Evolutionary conservation across 1,140 invertebrate species (phyloP), one percentile per base, ranked within the genome.

Genomic region (Aethina tumida): DNA sequence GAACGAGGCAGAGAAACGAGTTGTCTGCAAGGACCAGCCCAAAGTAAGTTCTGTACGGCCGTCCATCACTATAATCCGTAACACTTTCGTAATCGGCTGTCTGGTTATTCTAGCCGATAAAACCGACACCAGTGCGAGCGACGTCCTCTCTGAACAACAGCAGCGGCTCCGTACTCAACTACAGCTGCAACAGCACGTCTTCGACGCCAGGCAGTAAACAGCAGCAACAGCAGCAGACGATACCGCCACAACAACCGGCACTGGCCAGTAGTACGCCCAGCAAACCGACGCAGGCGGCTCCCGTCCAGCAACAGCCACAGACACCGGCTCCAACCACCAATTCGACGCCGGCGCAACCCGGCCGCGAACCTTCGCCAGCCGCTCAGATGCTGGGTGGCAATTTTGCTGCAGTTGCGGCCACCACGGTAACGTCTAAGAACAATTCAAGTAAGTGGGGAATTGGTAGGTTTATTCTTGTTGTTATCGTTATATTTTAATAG

Each of bases 1-100:
- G 31, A 77, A 75, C 49, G 76, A 80, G 45, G 77, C 79, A 49
- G 84, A 85, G 56, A 82, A 84, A 45, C 82, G 83, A 60, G 76
- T 72, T 49, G 56, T 64, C 39, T 62, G 65, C 39, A 68, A 72
- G 44, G 65, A 65, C 38, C 60, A 49, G 19, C 53, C 59, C 15
- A 68, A 68, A 52, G 63, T 65, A 52, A 33, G 35, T 37, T 24
- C n/a, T n/a, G n/a, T n/a, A n/a, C n/a, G n/a, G n/a, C n/a, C n/a
- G n/a, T n/a, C n/a, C n/a, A 35, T 7, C n/a, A 32, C 15, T n/a
- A 21, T 9, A 8, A 35, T 12, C 39, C 10, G 16, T 14, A 41
- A n/a, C n/a, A n/a, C n/a, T n/a, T n/a, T n/a, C n/a, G n/a, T n/a
- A n/a, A n/a, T n/a, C n/a, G n/a, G n/a, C n/a, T n/a, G n/a, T 29